Percentiles rank a stretch among this genome's conserved stretches.
These are phyloP conservation scores for Pygoscelis adeliae DNA, from an alignment of 2,113 vertebrate species.

Conservation along the genomic window DNA sequence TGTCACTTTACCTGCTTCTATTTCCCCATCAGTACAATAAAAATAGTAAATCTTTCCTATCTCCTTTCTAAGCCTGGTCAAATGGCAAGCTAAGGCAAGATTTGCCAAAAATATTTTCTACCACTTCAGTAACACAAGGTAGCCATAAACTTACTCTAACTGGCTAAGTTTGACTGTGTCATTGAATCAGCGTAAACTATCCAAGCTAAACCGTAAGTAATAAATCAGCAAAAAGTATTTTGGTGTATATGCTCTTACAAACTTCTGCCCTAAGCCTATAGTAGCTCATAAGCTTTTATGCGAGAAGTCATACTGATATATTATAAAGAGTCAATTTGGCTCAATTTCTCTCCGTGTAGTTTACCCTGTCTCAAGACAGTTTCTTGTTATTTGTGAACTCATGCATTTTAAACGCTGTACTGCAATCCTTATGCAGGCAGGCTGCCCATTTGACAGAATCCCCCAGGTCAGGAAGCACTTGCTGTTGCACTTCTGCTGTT, in stretches of 20 bases:
- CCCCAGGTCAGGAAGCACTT: background rate
- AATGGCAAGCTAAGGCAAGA: background rate
- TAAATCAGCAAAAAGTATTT: background rate
- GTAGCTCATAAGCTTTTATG: background rate
- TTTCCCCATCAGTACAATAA: background rate
- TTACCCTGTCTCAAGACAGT: background rate
- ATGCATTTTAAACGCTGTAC: background rate
- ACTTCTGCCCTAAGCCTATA: background rate
- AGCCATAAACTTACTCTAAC: background rate
- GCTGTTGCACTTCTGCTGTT: background rate
- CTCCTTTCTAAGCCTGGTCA: background rate
- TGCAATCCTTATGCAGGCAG: background rate
- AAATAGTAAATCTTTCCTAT: slow-evolving; percentile 9
- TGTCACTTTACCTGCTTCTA: background rate
- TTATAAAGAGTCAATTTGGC: background rate
- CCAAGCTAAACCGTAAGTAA: background rate
- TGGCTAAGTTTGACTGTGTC: background rate
- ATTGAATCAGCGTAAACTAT: background rate
- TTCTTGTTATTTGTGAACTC: background rate
- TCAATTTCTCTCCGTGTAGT: background rate
- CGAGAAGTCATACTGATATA: background rate
- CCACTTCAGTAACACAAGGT: background rate
- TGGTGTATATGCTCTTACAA: background rate
- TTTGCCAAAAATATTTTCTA: background rate
- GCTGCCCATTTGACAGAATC: background rate